Base-by-base conservation (phyloP, 2,113 vertebrate species). In the Promerops cafer region DNA sequence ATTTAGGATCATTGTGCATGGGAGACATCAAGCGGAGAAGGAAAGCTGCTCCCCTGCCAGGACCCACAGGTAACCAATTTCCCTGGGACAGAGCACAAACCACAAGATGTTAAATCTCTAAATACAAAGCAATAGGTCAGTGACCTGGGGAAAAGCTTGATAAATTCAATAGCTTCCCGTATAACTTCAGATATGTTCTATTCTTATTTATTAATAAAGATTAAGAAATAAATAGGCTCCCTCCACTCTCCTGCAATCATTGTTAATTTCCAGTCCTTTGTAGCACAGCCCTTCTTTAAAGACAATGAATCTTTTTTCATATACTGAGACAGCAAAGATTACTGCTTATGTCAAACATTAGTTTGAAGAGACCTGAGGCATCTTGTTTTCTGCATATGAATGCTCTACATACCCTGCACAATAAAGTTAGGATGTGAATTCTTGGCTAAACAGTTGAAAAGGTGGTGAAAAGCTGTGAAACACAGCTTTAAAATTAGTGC, bases 21-120 rank as follows among this genome's bases (percentile, higher is more conserved):
- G 99, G 99, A 84, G 99, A 99, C 85, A 98, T 99, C 98, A 99
- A 99, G 98, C 98, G 99, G 95, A 99, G 99, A 97, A 98, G 99
- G 91, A 99, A 99, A 97, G 99, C 99, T 59, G 98, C 99, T 71
- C 99, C 99, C 89, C 97, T 99, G 78, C 98, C 98, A 81, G 99
- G 98, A 95, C 97, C 98, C 26, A 97, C 99, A 98, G 99, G 99
- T 99, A 99, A 97, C 97, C 88, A 96, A 89, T 90, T 91, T 86
- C 59, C 47, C 35, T 53, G 74, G 95, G 91, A 87, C 75, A 77
- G 79, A 75, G 52, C 71, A 95, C 77, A 91, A 84, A 84, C 45
- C 45, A 50, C 49, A 42, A 88, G 71, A 90, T 87, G 81, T 78
- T 96, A 96, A 96, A 60, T 74, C 84, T 89, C 35, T 79, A 82